A percentile compares a stretch with the other conserved stretches of the same genome.
Evolutionary conservation across 2,797 vertebrate species (phyloP).

Genomic region (Centropyge bicolor): DNA sequence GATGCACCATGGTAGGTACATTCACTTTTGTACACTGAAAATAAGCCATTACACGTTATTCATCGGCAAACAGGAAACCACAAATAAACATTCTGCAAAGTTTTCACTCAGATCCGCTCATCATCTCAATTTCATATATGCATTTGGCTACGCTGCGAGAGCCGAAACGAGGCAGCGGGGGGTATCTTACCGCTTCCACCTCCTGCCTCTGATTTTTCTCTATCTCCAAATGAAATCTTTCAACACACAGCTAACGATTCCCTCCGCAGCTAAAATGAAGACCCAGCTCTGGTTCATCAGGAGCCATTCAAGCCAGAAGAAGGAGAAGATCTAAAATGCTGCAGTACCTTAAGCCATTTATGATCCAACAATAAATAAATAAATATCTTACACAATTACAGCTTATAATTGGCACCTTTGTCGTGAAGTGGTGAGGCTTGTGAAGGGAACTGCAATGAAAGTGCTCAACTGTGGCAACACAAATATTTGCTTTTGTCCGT

Average conservation of each 20-base stretch:
- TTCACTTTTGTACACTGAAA: constrained; percentile 2
- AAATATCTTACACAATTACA: constrained; percentile 1
- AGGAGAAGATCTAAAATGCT: not conserved
- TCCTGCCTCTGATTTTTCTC: constrained; percentile 36
- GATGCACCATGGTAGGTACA: not conserved
- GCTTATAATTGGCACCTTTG: not conserved
- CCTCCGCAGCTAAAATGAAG: constrained; percentile 49
- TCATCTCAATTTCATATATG: constrained; percentile 18
- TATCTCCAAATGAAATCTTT: constrained; percentile 48
- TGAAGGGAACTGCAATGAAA: not conserved
- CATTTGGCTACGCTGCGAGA: constrained; percentile 26
- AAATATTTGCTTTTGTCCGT: constrained; percentile 19
- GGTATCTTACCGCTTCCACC: constrained; percentile 42
- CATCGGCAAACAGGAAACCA: constrained; percentile 6
- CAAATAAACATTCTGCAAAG: constrained; percentile 23
- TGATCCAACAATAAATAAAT: not conserved
- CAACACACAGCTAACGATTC: constrained; percentile 32
- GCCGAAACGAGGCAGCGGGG: constrained; percentile 33
- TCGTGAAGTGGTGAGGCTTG: not conserved
- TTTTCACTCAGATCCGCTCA: constrained; percentile 11
- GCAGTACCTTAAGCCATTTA: not conserved
- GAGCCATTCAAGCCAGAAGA: constrained; percentile 32
- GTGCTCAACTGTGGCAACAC: not conserved
- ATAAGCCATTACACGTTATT: constrained; percentile 30
- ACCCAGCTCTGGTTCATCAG: constrained; percentile 42